Evolutionary conservation across 1,140 invertebrate species (phyloP).

Genomic region (Drosophila setifemur): DNA sequence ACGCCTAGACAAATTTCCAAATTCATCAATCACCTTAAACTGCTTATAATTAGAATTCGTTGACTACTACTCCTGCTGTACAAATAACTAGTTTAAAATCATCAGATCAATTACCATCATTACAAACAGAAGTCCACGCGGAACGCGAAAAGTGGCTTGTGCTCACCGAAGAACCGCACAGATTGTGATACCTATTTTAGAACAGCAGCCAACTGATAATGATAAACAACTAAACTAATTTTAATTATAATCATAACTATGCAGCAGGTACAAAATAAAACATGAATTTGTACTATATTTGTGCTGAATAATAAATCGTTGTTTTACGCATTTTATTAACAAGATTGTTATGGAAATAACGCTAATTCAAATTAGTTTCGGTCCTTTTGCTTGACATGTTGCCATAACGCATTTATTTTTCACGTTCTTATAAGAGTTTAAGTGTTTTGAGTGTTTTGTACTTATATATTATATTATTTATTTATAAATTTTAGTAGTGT

Average conservation of each 20-base stretch:
- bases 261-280: slow-evolving; percentile 28
- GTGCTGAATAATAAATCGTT: too few species aligned
- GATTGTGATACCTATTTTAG: slow-evolving; percentile 67
- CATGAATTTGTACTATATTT: slow-evolving; percentile 20
- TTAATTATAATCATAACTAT: slow-evolving; percentile 24
- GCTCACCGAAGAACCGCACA: slow-evolving; percentile 17
- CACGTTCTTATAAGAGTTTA: too few species aligned
- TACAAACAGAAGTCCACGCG: too few species aligned
- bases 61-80: slow-evolving; percentile 18
- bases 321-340: too few species aligned
- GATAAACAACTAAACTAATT: slow-evolving; percentile 30
- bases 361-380: neutral
- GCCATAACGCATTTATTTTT: too few species aligned
- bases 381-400: too few species aligned
- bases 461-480: too few species aligned
- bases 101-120: slow-evolving; percentile 14
- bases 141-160: too few species aligned
- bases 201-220: slow-evolving; percentile 33
- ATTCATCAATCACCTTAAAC: neutral
- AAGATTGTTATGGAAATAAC: too few species aligned
- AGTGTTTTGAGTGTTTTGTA: too few species aligned
- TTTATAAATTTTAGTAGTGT: too few species aligned
- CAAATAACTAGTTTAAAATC: slow-evolving; percentile 5
- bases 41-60: neutral
- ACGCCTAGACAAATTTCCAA: slow-evolving; percentile 4